Percentiles rank a stretch among this genome's conserved stretches.
Evolutionary conservation across 2,113 vertebrate genomes (phyloP).

Genomic region (Mesembrinibis cayennensis): DNA sequence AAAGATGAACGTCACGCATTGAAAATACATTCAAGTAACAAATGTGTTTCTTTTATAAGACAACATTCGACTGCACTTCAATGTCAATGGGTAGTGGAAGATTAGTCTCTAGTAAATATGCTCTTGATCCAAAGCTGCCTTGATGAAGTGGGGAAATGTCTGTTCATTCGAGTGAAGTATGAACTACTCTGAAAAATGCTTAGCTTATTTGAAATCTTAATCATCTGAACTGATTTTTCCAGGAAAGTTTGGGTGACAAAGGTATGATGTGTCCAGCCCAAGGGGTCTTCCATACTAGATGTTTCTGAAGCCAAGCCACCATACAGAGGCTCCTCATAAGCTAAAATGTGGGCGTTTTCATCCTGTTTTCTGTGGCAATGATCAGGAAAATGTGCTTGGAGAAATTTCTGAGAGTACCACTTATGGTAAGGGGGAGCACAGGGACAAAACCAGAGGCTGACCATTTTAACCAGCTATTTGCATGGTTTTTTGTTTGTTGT

Average conservation of each 20-base stretch:
- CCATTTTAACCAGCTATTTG: background rate
- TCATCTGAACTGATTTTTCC: background rate
- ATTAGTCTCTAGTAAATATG: background rate
- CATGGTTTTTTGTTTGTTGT: background rate
- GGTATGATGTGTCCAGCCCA: background rate
- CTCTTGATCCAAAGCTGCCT: background rate
- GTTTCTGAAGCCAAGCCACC: background rate
- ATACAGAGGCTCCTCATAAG: background rate
- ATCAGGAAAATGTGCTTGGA: background rate
- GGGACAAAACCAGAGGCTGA: background rate
- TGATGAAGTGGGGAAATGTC: background rate
- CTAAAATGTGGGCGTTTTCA: background rate
- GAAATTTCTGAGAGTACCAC: background rate
- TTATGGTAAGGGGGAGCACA: background rate
- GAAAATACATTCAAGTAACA: background rate
- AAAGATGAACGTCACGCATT: background rate
- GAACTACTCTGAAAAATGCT: background rate
- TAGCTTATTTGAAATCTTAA: background rate
- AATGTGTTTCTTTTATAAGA: background rate
- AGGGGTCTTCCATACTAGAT: background rate
- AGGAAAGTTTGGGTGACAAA: background rate
- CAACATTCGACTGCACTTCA: background rate
- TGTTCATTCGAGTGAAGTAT: background rate
- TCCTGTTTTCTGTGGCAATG: background rate
- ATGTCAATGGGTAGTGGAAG: background rate